Percentiles rank a stretch among this genome's conserved stretches.
phyloP scores from a whole-genome alignment of 2,888 invertebrate species.

The Drosophila mimica region DNA sequence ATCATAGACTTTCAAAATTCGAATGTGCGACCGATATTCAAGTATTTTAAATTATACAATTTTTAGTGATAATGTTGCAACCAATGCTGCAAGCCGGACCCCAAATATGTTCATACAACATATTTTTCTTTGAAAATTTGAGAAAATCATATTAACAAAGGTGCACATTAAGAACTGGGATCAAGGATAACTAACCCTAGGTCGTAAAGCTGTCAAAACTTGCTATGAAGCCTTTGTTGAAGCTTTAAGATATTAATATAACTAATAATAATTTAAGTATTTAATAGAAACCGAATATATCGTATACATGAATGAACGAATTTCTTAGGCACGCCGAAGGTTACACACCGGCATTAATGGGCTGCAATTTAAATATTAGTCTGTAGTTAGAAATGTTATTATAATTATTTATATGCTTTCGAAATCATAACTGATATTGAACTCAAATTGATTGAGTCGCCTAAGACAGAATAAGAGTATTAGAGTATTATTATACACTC shows the following conservation, averaged over 20 bases:
- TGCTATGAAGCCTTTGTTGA: neutral
- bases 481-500: too few relatives aligned
- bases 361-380: neutral
- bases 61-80: neutral
- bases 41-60: neutral
- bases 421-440: neutral
- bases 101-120: neutral
- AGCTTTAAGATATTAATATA: neutral
- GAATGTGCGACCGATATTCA: neutral
- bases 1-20: neutral
- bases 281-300: neutral
- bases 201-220: neutral
- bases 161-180: neutral
- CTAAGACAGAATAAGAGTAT: neutral
- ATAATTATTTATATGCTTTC: neutral
- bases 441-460: neutral
- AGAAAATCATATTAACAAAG: neutral
- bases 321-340: neutral
- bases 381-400: neutral
- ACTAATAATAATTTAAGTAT: neutral
- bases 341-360: neutral
- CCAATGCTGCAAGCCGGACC: neutral
- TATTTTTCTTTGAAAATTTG: neutral
- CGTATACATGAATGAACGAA: neutral
- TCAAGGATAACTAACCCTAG: neutral